Conservation (phyloP, 2,797 vertebrate species). For the Chromis chromis region DNA sequence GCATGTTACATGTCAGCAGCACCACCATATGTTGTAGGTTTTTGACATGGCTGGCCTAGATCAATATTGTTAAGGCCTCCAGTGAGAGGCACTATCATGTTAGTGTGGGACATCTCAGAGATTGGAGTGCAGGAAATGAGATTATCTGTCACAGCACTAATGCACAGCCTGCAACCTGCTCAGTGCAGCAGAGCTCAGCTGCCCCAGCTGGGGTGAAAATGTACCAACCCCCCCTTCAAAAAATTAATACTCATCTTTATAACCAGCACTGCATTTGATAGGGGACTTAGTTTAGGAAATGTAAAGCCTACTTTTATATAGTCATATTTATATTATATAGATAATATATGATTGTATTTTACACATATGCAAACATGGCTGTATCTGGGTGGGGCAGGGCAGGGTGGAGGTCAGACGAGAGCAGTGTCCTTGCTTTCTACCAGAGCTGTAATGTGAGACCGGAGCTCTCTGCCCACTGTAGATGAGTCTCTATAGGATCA, state of each 20-base stretch:
- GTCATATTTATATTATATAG: neutral
- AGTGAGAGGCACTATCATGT: constrained; percentile 63
- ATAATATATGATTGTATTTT: constrained; percentile 2
- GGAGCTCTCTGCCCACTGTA: constrained; percentile 56
- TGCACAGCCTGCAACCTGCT: constrained; percentile 75
- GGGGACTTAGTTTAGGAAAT: neutral
- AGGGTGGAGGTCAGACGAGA: constrained; percentile 64
- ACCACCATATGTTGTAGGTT: constrained; percentile 13
- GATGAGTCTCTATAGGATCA: constrained; percentile 58
- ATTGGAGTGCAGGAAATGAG: constrained; percentile 81
- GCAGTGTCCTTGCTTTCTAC: constrained; percentile 44
- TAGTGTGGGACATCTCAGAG: constrained; percentile 65
- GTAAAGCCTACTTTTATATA: neutral
- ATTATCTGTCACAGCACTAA: constrained; percentile 80
- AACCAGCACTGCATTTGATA: neutral
- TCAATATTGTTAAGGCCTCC: constrained; percentile 40
- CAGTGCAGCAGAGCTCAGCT: constrained; percentile 57
- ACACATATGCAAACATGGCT: constrained; percentile 4
- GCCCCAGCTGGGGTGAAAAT: constrained; percentile 39
- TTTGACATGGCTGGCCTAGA: constrained; percentile 25
- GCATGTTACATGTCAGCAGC: constrained; percentile 24
- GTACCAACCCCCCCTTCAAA: neutral
- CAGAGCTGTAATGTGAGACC: constrained; percentile 72
- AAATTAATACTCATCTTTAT: constrained; percentile 25
- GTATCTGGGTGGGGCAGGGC: constrained; percentile 18